These are phyloP conservation scores for Mungos mungo DNA, from an alignment of 2,113 vertebrate species.

Conservation along the genomic window DNA sequence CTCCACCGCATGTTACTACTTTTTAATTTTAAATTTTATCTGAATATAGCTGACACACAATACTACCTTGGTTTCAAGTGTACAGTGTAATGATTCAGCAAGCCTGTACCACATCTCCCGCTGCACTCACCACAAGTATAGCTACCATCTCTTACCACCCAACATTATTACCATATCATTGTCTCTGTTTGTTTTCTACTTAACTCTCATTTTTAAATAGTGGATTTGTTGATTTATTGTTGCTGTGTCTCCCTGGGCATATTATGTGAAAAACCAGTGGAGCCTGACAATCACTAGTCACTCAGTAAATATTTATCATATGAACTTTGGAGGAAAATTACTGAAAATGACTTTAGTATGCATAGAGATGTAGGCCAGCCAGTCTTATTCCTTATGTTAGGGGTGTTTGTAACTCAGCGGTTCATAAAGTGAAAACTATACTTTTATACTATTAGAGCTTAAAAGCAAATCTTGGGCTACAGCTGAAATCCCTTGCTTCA, in stretches of 20 bases:
- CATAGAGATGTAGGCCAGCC: background rate
- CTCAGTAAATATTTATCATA: background rate
- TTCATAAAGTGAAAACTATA: background rate
- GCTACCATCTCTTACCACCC: background rate
- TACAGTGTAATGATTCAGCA: background rate
- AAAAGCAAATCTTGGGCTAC: background rate
- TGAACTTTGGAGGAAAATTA: background rate
- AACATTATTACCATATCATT: background rate
- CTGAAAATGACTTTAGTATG: background rate
- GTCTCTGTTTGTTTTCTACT: background rate
- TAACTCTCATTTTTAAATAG: slow-evolving; percentile 5
- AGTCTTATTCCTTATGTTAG: background rate
- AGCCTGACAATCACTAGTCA: background rate
- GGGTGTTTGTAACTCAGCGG: background rate
- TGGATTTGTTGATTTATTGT: background rate
- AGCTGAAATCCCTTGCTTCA: background rate
- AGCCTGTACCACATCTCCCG: background rate
- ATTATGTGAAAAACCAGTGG: background rate
- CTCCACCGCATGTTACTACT: background rate
- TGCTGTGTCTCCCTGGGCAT: background rate
- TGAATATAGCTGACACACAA: background rate
- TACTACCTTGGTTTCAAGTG: background rate
- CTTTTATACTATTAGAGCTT: background rate
- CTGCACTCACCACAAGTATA: background rate
- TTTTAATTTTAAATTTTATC: background rate